phyloP scores from a whole-genome alignment of 2,888 invertebrate genomes.

The Elgonia sp. region DNA sequence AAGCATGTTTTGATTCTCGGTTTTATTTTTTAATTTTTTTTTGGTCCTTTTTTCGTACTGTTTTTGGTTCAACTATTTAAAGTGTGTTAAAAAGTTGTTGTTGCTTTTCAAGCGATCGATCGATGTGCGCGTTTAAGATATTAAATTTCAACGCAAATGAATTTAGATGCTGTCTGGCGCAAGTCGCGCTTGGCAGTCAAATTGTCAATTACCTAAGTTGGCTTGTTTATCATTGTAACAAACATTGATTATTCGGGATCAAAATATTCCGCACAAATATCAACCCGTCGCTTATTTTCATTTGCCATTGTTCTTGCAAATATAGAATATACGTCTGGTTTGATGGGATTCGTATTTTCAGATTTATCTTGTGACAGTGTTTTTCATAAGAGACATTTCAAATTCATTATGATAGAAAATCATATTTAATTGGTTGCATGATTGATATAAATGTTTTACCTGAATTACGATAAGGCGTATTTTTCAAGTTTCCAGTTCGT shows the following conservation, averaged over 20 bases:
- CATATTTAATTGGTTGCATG: neutral
- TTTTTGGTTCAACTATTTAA: slow-evolving; percentile 15
- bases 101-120: slow-evolving; percentile 15
- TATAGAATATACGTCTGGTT: slow-evolving; percentile 47
- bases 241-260: slow-evolving; percentile 64
- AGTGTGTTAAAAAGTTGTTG: slow-evolving; percentile 37
- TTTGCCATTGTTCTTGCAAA: slow-evolving; percentile 39
- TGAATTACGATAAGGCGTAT: neutral
- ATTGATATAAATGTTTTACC: neutral
- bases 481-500: too few relatives aligned
- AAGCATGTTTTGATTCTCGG: neutral
- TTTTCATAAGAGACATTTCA: slow-evolving; percentile 18
- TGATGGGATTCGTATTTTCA: slow-evolving; percentile 47
- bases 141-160: slow-evolving; percentile 64
- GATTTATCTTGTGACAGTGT: slow-evolving; percentile 23
- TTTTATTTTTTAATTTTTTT: too few relatives aligned
- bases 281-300: slow-evolving; percentile 62
- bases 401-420: slow-evolving; percentile 24
- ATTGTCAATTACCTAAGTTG: slow-evolving; percentile 72
- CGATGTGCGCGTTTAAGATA: slow-evolving; percentile 60
- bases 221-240: slow-evolving; percentile 71
- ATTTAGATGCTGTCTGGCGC: slow-evolving; percentile 70
- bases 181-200: slow-evolving; percentile 67
- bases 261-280: slow-evolving; percentile 63
- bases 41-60: slow-evolving; percentile 2